Percentiles rank a stretch among this genome's conserved stretches.
phyloP scores from a whole-genome alignment of 2,797 vertebrate genomes.

The Petrocephalus sullivani region DNA sequence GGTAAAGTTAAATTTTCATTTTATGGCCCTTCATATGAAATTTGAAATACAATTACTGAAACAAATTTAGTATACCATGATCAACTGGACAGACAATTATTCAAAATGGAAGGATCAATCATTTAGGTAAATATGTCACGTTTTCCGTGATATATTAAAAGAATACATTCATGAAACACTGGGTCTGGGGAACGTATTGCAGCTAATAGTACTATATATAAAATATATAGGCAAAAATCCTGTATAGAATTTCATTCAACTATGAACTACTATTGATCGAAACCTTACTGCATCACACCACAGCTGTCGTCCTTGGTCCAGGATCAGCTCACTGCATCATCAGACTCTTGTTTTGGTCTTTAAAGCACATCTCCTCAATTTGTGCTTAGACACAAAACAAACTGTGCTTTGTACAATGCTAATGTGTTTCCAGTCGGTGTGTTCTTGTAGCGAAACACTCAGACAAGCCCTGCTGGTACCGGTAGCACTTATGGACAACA shows the following conservation, averaged over 20 bases:
- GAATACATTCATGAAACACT: background rate
- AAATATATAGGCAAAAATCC: background rate
- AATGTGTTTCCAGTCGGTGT: background rate
- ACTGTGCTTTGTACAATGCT: background rate
- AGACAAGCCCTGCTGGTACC: background rate
- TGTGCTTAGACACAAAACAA: slow-evolving; percentile 3
- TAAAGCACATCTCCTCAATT: background rate
- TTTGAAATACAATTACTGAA: background rate
- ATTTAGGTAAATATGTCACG: background rate
- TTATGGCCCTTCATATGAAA: background rate
- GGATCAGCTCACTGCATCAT: background rate
- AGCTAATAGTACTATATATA: too few relatives aligned
- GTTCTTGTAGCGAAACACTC: background rate
- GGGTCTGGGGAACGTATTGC: background rate
- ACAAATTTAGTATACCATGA: background rate
- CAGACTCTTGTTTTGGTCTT: background rate
- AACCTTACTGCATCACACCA: background rate
- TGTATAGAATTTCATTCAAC: background rate
- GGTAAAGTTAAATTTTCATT: background rate
- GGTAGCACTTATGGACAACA: background rate
- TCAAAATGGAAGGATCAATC: background rate
- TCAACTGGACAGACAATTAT: background rate
- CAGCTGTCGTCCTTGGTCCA: background rate
- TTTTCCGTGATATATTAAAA: background rate
- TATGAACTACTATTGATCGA: background rate